Base-by-base conservation (phyloP, 2,797 vertebrate genomes). In the Orientallactaga sibirica region DNA sequence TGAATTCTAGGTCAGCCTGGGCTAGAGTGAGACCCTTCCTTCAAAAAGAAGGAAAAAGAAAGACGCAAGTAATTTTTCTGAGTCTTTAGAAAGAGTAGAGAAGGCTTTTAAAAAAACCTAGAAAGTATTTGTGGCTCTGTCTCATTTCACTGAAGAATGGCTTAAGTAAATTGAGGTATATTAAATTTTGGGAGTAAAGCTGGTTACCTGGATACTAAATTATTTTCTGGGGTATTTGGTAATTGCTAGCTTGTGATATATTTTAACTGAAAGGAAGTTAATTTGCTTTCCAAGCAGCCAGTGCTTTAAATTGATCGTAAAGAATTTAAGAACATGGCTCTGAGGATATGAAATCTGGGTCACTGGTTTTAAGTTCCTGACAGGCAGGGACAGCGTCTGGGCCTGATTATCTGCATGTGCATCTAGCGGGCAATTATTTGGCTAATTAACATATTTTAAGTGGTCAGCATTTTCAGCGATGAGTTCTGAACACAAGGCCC, bases 321-420 rank as follows among this genome's bases (percentile, higher is more conserved):
- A 74, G 92, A 89, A 77, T 76, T 94, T 80, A 83, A 80, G 29
- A 43, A 96, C 20, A 16, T 19, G 0, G 18, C 90, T 96, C 96
- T 91, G 25, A 95, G 74, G 92, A 95, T 61, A 22, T 52, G 37
- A 94, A 95, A 97, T 96, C 90, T 70, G 86, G 70, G 24, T 91
- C 71, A 37, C 37, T 75, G 77, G 80, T 94, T 95, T 91, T 37
- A 81, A 58, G 93, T 64, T 92, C 66, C 52, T 89, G 64, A 91
- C 37, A 18, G 66, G 29, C 73, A 93, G 62, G 58, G 86, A 55
- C 7, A 48, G 29, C 83, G 94, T 68, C 95, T 92, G 87, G 84
- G 43, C 22, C 87, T 94, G 89, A 95, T 96, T 77, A 95, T 41
- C 82, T 61, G n/a, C n/a, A 75, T 61, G 29, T 87, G 75, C 29